These are phyloP conservation scores for Phymorhynchus buccinoides DNA, from an alignment of 1,140 invertebrate species.

Conservation along the genomic window DNA sequence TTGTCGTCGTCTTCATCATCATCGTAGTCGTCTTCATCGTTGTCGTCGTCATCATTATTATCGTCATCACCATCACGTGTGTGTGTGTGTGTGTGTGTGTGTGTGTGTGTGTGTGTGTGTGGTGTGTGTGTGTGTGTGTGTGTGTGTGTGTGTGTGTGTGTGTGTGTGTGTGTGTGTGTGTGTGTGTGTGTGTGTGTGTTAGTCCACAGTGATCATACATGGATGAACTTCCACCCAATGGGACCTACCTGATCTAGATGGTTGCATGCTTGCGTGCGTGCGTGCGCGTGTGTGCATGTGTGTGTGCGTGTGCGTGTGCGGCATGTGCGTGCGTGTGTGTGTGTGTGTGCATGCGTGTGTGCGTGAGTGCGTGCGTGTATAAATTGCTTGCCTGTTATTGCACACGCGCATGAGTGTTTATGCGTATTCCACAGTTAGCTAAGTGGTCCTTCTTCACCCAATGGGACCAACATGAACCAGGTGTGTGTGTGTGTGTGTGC, in stretches of 20 bases:
- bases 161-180: neutral
- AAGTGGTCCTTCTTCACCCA: no score
- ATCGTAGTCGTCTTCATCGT: no score
- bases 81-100: no score
- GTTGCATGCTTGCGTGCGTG: no score
- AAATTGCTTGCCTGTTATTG: neutral
- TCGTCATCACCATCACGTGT: no score
- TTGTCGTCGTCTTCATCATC: no score
- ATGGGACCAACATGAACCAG: neutral
- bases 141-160: neutral
- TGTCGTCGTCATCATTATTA: no score
- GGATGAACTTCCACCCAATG: no score
- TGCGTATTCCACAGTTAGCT: no score
- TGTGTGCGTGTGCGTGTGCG: neutral
- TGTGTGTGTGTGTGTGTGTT: neutral
- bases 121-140: neutral
- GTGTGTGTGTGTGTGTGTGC: conserved; percentile 1
- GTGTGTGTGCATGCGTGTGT: neutral
- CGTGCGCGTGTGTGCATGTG: no score
- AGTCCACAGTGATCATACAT: neutral
- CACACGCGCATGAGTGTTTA: neutral
- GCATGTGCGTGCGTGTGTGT: neutral
- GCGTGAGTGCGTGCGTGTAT: neutral
- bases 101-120: no score
- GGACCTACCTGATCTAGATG: no score